Evolutionary conservation across 2,888 invertebrate species (phyloP).

Genomic region (Sarcophaga variegata): DNA sequence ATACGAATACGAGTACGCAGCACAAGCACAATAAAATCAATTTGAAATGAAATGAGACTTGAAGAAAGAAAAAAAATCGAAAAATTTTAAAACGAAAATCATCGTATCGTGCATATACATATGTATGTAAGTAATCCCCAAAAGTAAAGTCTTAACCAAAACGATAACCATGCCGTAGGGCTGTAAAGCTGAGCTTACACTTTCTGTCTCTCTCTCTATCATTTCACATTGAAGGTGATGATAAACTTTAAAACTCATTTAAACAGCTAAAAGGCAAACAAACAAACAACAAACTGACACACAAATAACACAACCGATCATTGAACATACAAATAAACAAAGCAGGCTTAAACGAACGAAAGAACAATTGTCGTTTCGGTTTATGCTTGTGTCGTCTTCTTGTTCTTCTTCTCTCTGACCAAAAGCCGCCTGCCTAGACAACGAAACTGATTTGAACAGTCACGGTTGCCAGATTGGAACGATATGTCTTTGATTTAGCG

Average conservation of each 20-base stretch:
- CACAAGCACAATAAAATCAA: slow-evolving; percentile 50
- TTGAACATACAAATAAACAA: slow-evolving; percentile 63
- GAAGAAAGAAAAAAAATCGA: neutral
- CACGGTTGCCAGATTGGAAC: slow-evolving; percentile 1
- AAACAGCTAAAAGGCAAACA: slow-evolving; percentile 43
- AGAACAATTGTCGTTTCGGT: slow-evolving; percentile 66
- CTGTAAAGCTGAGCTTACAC: slow-evolving; percentile 10
- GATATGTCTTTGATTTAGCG: neutral
- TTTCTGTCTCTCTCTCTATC: neutral
- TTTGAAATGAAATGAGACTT: slow-evolving; percentile 37
- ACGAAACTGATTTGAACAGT: slow-evolving; percentile 36
- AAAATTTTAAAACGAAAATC: slow-evolving; percentile 14
- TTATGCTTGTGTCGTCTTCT: slow-evolving; percentile 9
- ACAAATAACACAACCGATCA: slow-evolving; percentile 41
- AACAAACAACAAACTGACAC: slow-evolving; percentile 15
- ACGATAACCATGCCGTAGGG: slow-evolving; percentile 32
- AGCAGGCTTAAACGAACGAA: slow-evolving; percentile 33
- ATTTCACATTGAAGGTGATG: slow-evolving; percentile 44
- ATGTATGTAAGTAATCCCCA: neutral
- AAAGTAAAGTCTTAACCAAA: slow-evolving; percentile 24
- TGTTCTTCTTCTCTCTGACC: slow-evolving; percentile 17
- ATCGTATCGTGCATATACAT: too few species aligned
- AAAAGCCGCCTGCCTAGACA: slow-evolving; percentile 51
- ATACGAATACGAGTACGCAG: neutral
- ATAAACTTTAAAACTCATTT: slow-evolving; percentile 59